Percentiles rank a stretch among this genome's conserved stretches.
phyloP scores from a whole-genome alignment of 2,888 invertebrate species.

The Himalopsyche tibetana region DNA sequence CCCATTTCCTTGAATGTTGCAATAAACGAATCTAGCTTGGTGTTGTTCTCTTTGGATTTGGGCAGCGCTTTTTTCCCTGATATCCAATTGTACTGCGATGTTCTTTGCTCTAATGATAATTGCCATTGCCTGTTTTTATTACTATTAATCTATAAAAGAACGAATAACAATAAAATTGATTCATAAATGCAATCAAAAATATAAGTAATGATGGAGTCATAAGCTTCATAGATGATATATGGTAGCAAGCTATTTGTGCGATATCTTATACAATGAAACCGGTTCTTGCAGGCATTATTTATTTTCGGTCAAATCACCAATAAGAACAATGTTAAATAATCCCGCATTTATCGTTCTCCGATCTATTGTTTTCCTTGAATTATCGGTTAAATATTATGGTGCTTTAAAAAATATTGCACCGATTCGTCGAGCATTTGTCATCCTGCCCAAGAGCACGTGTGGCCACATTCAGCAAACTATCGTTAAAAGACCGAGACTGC shows the following conservation, averaged over 20 bases:
- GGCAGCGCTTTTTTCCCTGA: conserved; percentile 70
- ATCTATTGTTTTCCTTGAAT: no score
- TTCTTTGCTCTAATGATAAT: conserved; percentile 86
- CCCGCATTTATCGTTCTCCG: no score
- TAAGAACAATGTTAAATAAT: no score
- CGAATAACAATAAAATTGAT: not conserved
- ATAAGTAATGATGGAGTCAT: not conserved
- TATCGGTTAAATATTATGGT: no score
- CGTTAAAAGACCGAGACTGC: no score
- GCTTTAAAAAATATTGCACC: no score
- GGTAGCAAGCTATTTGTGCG: not conserved
- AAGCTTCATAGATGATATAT: not conserved
- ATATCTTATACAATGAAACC: not conserved
- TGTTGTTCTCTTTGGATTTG: conserved; percentile 71
- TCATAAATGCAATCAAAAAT: conserved; percentile 52
- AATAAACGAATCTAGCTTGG: conserved; percentile 75
- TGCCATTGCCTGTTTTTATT: conserved; percentile 88
- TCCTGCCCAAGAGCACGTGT: no score
- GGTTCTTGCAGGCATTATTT: no score
- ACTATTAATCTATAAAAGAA: conserved; percentile 81
- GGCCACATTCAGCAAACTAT: no score
- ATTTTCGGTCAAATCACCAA: no score
- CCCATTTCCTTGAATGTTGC: conserved; percentile 75
- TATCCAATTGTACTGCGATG: conserved; percentile 84
- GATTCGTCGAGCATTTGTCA: no score